A percentile compares a stretch with the other conserved stretches of the same genome.
These are phyloP conservation scores for Montipora efflorescens DNA, from an alignment of 64 coral and sea anemone genomes.

Conservation along the genomic window DNA sequence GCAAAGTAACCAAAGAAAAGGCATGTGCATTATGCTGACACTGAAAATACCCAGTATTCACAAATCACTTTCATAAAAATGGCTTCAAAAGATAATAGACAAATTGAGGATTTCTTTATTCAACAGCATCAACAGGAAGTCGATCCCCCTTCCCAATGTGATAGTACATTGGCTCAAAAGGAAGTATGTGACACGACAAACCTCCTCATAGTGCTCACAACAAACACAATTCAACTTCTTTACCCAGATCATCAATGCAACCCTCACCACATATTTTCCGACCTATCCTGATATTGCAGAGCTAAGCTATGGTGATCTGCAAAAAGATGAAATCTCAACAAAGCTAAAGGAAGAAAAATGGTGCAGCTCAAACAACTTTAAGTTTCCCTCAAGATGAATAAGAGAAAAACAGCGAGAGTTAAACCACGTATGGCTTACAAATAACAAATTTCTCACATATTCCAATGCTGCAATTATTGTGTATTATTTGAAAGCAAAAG, in stretches of 20 bases:
- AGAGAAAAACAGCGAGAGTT: slow-evolving; percentile 28
- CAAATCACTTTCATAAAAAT: background rate
- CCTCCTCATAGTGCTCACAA: background rate
- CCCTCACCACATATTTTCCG: background rate
- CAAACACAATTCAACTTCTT: no score
- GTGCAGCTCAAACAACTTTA: slow-evolving; percentile 2
- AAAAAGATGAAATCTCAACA: slow-evolving; percentile 17
- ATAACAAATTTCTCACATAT: slow-evolving; percentile 43
- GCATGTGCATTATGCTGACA: no score
- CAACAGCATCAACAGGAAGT: slow-evolving; percentile 2
- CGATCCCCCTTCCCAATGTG: background rate
- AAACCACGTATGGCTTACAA: slow-evolving; percentile 19
- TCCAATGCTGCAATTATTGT: slow-evolving; percentile 21
- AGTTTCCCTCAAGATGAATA: slow-evolving; percentile 29
- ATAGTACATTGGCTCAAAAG: background rate
- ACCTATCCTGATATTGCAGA: slow-evolving; percentile 41
- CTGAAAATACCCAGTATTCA: no score
- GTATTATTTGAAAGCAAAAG: slow-evolving; percentile 34
- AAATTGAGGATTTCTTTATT: slow-evolving; percentile 14
- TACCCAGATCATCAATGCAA: no score
- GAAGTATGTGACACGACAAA: slow-evolving; percentile 28
- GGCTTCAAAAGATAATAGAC: slow-evolving; percentile 28
- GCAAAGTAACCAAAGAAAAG: no score
- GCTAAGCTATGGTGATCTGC: slow-evolving; percentile 14
- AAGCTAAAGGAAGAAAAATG: slow-evolving; percentile 30